Evolutionary conservation across 2,113 vertebrate species (phyloP).

Genomic region (Megaceryle torquata): DNA sequence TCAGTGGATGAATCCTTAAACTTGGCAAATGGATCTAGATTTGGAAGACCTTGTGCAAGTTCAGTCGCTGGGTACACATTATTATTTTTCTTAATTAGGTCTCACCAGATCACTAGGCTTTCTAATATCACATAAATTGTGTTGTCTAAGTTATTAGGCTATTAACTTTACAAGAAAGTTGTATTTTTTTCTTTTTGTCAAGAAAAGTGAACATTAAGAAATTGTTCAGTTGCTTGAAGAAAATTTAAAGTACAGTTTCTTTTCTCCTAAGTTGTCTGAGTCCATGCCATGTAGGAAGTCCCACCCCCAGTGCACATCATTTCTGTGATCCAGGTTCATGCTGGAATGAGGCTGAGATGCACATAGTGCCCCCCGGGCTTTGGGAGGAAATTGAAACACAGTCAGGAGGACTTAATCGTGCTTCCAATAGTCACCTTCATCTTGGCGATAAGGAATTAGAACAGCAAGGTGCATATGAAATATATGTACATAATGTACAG

Average conservation of each 20-base stretch:
- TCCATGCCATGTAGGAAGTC: neutral
- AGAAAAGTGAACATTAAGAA: neutral
- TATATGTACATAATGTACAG: neutral
- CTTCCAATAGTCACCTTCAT: neutral
- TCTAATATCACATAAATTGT: conserved; percentile 9
- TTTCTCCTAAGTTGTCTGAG: neutral
- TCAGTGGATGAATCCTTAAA: conserved; percentile 14
- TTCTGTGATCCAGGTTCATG: neutral
- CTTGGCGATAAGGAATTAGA: neutral
- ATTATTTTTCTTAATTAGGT: conserved; percentile 55
- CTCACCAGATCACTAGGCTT: conserved; percentile 27
- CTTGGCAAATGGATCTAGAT: conserved; percentile 18
- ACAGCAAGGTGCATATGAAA: neutral
- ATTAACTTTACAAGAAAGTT: neutral
- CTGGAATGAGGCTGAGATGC: neutral
- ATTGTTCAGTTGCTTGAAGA: neutral
- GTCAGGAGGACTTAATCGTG: neutral
- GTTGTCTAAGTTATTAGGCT: neutral
- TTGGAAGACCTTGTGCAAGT: conserved; percentile 23
- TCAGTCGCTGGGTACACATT: conserved; percentile 21
- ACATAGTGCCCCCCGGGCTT: neutral
- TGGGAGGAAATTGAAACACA: neutral
- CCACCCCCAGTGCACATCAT: neutral
- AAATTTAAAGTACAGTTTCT: neutral
- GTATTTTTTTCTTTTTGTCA: neutral